These are phyloP conservation scores for Notechis scutatus DNA, from an alignment of 2,113 vertebrate species.

Conservation along the genomic window DNA sequence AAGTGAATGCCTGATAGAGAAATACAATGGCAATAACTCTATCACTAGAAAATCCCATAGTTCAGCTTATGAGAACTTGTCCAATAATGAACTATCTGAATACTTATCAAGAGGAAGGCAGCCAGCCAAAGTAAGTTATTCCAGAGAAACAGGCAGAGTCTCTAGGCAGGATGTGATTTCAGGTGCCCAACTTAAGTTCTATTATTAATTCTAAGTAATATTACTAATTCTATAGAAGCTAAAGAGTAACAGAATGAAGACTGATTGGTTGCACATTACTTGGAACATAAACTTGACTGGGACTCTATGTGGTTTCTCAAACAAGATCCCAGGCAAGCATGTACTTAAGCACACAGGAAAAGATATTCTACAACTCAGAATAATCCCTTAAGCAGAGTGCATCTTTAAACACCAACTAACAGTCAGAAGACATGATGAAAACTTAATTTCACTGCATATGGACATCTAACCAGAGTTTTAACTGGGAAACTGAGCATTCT, in stretches of 20 bases:
- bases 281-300: constrained; percentile 67
- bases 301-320: constrained; percentile 56
- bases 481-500: not conserved
- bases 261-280: constrained; percentile 67
- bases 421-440: not conserved
- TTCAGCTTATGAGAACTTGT: not conserved
- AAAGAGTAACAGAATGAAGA: constrained; percentile 49
- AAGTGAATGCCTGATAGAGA: constrained; percentile 57
- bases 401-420: not conserved
- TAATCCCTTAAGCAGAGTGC: constrained; percentile 17
- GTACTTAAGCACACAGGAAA: constrained; percentile 60
- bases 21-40: constrained; percentile 57
- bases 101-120: constrained; percentile 11
- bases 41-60: not conserved
- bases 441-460: not conserved
- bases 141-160: not conserved
- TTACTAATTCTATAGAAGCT: constrained; percentile 53
- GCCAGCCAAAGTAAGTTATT: constrained; percentile 2
- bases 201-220: constrained; percentile 45
- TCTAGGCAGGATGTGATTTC: constrained; percentile 28
- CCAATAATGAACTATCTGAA: constrained; percentile 21
- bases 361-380: constrained; percentile 54
- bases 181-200: constrained; percentile 44
- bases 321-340: constrained; percentile 52
- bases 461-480: not conserved